Evolutionary conservation across 2,113 vertebrate genomes (phyloP), one percentile per base, ranked within the genome.

Genomic region (Delphinus delphis): DNA sequence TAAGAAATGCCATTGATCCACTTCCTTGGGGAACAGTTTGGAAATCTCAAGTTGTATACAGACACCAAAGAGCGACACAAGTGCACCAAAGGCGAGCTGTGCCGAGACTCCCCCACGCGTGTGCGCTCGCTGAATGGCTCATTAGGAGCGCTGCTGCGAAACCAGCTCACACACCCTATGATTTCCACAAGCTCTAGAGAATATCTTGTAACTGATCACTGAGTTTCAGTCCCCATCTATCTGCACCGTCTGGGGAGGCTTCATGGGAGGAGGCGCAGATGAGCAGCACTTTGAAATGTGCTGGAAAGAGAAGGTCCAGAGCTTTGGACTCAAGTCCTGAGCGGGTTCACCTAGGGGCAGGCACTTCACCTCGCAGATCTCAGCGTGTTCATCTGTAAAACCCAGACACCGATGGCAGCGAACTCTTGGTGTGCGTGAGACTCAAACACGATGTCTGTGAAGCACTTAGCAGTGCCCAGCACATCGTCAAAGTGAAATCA

Each of bases 181-280:
- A 97, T 97, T 98, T 97, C 90, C 3, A 23, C 95, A 92, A 92
- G 93, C 96, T 97, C 96, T 97, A 58, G 93, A 96, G 97, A 97
- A 96, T 97, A 96, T 97, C 95, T 97, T 92, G 89, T 92, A 73
- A 96, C 89, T 83, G 93, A 96, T 65, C 93, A 53, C 63, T 21
- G 41, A 62, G 92, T 93, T 85, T 91, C 93, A 47, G 33, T 88
- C 79, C n/a, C 79, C 76, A 8, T 93, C 70, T 94, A 55, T 88
- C 89, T 89, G 96, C 23, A 41, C 92, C 28, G 50, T 92, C 92
- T 87, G 79, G 58, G 63, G 87, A 89, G 70, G 79, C 63, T 89
- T 73, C 58, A 63, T 14, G 41, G 86, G 92, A 84, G 84, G 86
- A 62, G 62, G 31, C 8, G 7, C 58, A 14, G 44, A 96, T 26